Percentiles rank a stretch among this genome's conserved stretches.
phyloP scores from a whole-genome alignment of 1,140 invertebrate species.

The Orius insidiosus region DNA sequence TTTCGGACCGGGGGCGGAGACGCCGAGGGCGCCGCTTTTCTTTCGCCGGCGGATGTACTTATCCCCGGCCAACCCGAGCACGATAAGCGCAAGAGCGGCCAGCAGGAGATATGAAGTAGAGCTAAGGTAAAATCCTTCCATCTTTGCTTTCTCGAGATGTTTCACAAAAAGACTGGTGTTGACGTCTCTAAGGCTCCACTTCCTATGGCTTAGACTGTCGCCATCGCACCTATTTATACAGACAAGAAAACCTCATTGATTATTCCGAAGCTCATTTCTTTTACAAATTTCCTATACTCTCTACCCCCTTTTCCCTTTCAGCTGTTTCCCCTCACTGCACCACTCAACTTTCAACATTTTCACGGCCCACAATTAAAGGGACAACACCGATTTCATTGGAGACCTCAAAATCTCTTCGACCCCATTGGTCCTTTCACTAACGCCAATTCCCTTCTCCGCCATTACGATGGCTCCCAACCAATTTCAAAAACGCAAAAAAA shows the following conservation, averaged over 20 bases:
- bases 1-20: slow-evolving; percentile 31
- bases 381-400: no score
- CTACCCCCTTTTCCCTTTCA: slow-evolving; percentile 14
- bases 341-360: no score
- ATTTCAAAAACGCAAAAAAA: no score
- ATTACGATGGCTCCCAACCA: no score
- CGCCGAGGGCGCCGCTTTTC: neutral
- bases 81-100: slow-evolving; percentile 1
- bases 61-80: neutral
- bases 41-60: neutral
- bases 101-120: slow-evolving; percentile 16
- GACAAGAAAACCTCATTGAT: slow-evolving; percentile 1
- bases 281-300: slow-evolving; percentile 11
- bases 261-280: slow-evolving; percentile 15
- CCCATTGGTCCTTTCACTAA: no score
- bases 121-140: slow-evolving; percentile 14
- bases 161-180: slow-evolving; percentile 4
- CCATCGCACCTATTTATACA: slow-evolving; percentile 13
- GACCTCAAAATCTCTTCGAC: no score
- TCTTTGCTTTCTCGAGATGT: neutral
- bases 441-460: no score
- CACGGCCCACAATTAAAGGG: no score
- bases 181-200: slow-evolving; percentile 13
- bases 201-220: slow-evolving; percentile 10
- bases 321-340: slow-evolving; percentile 1